These are phyloP conservation scores for Galemys pyrenaicus DNA, from an alignment of 2,113 vertebrate species.

Conservation along the genomic window DNA sequence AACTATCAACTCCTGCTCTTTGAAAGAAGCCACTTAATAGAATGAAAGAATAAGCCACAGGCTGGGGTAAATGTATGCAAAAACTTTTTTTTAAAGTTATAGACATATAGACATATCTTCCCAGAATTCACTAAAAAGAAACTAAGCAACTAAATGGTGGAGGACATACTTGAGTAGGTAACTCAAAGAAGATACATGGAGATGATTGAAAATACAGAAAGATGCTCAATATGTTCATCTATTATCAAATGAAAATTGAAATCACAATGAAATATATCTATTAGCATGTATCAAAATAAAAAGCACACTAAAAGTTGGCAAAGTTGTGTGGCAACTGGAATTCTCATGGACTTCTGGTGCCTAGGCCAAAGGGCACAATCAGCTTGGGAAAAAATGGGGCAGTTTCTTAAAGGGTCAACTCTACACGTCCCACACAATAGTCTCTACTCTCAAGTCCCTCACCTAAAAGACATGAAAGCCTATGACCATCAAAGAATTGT, in stretches of 20 bases:
- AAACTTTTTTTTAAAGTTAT: not conserved
- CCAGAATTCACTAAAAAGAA: not conserved
- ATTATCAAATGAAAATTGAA: conserved; percentile 2
- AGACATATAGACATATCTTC: not conserved
- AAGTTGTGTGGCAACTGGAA: not conserved
- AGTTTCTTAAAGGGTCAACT: not conserved
- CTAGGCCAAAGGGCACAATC: not conserved
- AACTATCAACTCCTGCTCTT: not conserved
- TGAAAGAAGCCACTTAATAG: not conserved
- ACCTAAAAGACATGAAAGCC: not conserved
- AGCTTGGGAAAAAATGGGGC: not conserved
- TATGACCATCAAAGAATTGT: not conserved
- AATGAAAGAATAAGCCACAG: not conserved
- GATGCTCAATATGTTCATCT: not conserved
- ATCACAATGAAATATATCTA: not conserved
- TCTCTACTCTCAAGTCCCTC: not conserved
- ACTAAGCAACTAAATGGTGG: not conserved
- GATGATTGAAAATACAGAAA: not conserved
- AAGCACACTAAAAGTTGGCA: not conserved
- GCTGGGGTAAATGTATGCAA: not conserved
- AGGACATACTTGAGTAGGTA: not conserved
- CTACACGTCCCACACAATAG: not conserved
- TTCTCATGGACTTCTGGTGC: not conserved
- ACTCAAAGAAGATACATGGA: not conserved
- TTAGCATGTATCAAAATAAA: not conserved